Evolutionary conservation across 2,888 invertebrate species (phyloP), one percentile per base, ranked within the genome.

Genomic region (Tenthredo mesomela): DNA sequence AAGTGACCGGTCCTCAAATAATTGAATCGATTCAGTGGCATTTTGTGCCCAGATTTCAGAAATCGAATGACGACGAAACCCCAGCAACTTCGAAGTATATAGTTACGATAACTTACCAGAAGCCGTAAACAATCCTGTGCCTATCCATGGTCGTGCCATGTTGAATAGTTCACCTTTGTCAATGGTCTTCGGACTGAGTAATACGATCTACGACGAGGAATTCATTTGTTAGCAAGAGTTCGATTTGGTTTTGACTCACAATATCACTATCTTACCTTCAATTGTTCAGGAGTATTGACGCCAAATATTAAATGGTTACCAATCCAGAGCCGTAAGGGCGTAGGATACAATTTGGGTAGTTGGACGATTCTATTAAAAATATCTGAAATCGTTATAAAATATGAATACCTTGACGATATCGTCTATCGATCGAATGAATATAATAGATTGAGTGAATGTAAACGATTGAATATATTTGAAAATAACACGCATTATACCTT

Each of bases 121-220:
- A 67, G 90, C 89, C 15, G 88, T 88, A 85, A 90, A 88, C 85
- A 90, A 87, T 84, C 90, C 90, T 18, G 87, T 88, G 70, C 90
- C 90, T 37, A 89, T 29, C 89, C 89, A 90, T 85, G 89, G 90
- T 67, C 85, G 84, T 21, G 54, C 77, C 65, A 89, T 88, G 67
- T 87, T 88, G 85, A 88, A 89, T 37, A 89, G 84, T 6, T 88
- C 86, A 15, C 87, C 88, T 70, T 90, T 90, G 21, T 89, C 89
- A 25, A 90, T 87, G 18, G 89, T 85, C 84, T 89, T 89, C 33
- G 87, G 88, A 85, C 89, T 89, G 29, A 84, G 77, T 10, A 89
- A 85, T 65, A 90, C 83, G 7, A 82, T 85, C 89, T 90, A 84
- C 78, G 85, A 86, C 12, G 29, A n/a, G 82, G 80, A 58, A 67